These are phyloP conservation scores for Lissocephala sabroskyi DNA, from an alignment of 2,888 invertebrate genomes.

Conservation along the genomic window DNA sequence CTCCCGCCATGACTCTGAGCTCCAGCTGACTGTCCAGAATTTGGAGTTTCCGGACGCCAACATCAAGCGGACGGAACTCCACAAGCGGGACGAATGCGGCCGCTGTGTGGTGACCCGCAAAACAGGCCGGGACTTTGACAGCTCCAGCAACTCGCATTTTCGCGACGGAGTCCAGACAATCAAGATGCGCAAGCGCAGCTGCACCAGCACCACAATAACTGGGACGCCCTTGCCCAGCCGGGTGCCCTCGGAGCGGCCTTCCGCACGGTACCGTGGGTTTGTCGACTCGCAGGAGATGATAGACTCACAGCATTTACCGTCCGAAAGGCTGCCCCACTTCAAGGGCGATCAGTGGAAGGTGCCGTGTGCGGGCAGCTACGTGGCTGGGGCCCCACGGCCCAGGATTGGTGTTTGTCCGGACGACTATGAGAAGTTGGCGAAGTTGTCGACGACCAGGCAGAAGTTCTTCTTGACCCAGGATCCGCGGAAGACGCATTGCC, in stretches of 20 bases:
- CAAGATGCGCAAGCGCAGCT: conserved; percentile 31
- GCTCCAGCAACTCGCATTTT: conserved; percentile 52
- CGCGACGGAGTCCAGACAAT: conserved; percentile 39
- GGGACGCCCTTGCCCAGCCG: not conserved
- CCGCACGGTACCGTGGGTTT: not conserved
- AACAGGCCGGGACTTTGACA: conserved; percentile 38
- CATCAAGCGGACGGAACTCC: conserved; percentile 32
- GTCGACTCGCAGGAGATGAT: conserved; percentile 45
- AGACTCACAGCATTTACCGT: conserved; percentile 40
- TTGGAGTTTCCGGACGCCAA: conserved; percentile 46
- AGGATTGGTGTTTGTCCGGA: conserved; percentile 58
- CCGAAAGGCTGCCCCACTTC: conserved; percentile 33
- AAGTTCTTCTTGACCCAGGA: conserved; percentile 69
- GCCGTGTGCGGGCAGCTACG: conserved; percentile 58
- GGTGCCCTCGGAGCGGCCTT: not conserved
- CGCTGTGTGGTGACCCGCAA: conserved; percentile 19
- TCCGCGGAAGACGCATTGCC: conserved; percentile 62
- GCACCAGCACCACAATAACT: conserved; percentile 16
- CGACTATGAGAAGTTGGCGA: conserved; percentile 42
- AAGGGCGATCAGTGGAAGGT: conserved; percentile 42
- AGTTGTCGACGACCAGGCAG: conserved; percentile 43
- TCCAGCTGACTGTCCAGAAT: conserved; percentile 42
- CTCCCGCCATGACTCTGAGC: conserved; percentile 28
- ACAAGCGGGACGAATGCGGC: conserved; percentile 37
- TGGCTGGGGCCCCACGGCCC: conserved; percentile 47